Evolutionary conservation across 2,888 invertebrate genomes (phyloP), one percentile per base, ranked within the genome.

Genomic region (Bursaphelenchus okinawaensis): DNA sequence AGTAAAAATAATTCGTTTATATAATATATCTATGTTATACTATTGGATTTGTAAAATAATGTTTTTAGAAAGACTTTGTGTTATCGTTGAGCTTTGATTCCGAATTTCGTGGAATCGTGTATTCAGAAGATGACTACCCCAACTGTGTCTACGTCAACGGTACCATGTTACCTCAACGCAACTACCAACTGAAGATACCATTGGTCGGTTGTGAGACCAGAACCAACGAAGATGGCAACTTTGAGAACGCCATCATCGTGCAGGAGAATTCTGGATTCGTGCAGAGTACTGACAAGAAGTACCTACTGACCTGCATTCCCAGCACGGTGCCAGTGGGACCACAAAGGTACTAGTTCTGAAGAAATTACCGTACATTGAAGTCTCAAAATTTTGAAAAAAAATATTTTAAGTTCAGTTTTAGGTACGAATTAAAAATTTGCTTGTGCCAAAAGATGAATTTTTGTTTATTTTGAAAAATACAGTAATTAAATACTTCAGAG

Each of bases 71-170:
- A 16, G 80, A 80, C 60, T 80, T 81, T 68, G 65, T 81, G 2
- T 70, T 80, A 7, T 70, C 74, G 61, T 72, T 80, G 40, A 70
- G 71, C 50, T 80, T 80, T 64, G 80, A 80, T 65, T 73, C 73
- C 9, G 69, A 72, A 1, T 80, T 80, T 62, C 70, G 62, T 7
- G 80, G 80, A 7, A 70, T 75, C 24, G 74, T 80, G 29, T 80
- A 76, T 69, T 78, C 76, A 56, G 79, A 80, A 54, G 71, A 77
- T 57, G 80, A 80, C 8, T 66, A 64, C 22, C 80, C 80, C 7
- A 80, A 81, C 66, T 80, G 80, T 68, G 75, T 80, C 59, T 81
- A 80, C 67, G 73, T 80, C 16, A 81, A 80, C 68, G 80, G 79
- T 9, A 74, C 75, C 16, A 70, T 80, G 51, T 75, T 79, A 40